phyloP scores from a whole-genome alignment of 1,140 invertebrate species.

The Drosophila tsacasi region DNA sequence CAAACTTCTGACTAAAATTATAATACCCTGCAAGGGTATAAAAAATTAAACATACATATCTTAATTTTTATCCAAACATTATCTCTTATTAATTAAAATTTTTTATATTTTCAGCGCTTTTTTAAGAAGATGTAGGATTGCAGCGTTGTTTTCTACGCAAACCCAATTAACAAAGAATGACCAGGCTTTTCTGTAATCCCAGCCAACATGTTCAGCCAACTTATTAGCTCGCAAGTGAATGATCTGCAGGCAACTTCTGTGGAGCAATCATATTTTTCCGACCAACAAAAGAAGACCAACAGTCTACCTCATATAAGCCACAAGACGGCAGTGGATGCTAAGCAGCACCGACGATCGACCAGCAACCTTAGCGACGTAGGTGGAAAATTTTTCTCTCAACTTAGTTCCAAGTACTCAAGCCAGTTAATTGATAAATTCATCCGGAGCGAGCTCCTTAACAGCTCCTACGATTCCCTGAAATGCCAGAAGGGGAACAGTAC shows the following conservation, averaged over 20 bases:
- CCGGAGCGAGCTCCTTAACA: conserved; percentile 65
- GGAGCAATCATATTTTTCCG: conserved; percentile 6
- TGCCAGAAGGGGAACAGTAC: conserved; percentile 48
- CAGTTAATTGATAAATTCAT: conserved; percentile 78
- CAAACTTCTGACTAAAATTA: no score
- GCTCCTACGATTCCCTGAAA: conserved; percentile 66
- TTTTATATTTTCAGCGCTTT: neutral
- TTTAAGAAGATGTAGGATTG: neutral
- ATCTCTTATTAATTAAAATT: neutral
- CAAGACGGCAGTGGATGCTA: conserved; percentile 29
- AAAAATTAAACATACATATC: no score
- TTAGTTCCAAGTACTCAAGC: conserved; percentile 67
- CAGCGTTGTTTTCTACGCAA: neutral
- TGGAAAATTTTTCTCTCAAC: conserved; percentile 62
- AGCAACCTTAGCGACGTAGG: conserved; percentile 61
- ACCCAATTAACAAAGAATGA: neutral
- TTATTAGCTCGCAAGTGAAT: neutral
- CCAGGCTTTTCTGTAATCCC: neutral
- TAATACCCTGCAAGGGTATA: no score
- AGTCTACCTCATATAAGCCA: conserved; percentile 61
- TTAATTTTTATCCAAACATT: neutral
- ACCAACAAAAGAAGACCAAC: conserved; percentile 60
- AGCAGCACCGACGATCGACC: conserved; percentile 58
- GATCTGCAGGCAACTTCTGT: neutral
- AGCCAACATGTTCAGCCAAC: neutral